Evolutionary conservation across 2,113 vertebrate species (phyloP), one percentile per base, ranked within the genome.

Genomic region (Macheiramphus alcinus): DNA sequence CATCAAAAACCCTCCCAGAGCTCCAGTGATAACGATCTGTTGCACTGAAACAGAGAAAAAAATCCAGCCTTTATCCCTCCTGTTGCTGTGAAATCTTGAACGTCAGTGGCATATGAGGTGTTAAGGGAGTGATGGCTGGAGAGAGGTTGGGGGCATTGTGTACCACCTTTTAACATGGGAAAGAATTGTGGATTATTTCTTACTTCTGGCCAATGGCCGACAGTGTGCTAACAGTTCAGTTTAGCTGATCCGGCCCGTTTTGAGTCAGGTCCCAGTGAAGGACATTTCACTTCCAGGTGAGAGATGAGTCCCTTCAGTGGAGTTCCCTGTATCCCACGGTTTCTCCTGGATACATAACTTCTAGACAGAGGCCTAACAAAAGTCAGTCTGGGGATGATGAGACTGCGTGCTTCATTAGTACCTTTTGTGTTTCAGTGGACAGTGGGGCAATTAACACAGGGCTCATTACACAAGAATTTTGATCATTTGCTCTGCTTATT

Each of bases 401-500:
- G 80, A 14, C 63, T 85, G 43, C 0, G 32, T 80, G 91, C 89
- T 95, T 97, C 95, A 93, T 97, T 96, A 90, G 42, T 25, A 65
- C 29, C 52, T 88, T 95, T 87, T 90, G 86, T 96, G 85, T 97
- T 96, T 90, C 81, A 87, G 18, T 82, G 95, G 89, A 36, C 93
- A 94, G 48, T 34, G 68, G 80, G 89, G 53, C 91, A 95, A 94
- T 96, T 97, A 96, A 82, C 89, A 80, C 78, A 96, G 89, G 96
- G 94, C 89, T 97, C 96, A 97, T 97, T 97, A 96, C 93, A 90
- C 95, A 91, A 32, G 81, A 90, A 95, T 93, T 97, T 91, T 93
- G 58, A 73, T 93, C 10, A 80, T 93, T 97, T 97, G 43, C 84
- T 93, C 93, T 82, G 40, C 70, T 87, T 96, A 94, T 96, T 97